Percentiles rank a stretch among this genome's conserved stretches.
These are phyloP conservation scores for Alentia gelatinosa DNA, from an alignment of 2,888 invertebrate species.

Conservation along the genomic window DNA sequence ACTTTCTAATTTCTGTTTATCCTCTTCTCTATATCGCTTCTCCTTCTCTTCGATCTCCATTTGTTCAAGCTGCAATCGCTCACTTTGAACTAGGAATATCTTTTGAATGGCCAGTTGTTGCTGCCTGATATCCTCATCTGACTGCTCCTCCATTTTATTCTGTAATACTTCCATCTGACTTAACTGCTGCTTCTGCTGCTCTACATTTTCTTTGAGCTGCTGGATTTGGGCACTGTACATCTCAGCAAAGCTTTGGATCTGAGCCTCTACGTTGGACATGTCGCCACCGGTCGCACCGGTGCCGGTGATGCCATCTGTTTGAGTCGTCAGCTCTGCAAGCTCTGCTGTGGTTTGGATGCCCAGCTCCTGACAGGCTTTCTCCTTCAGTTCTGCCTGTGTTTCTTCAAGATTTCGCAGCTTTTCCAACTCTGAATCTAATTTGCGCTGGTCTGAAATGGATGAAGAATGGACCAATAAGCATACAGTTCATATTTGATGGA, in stretches of 20 bases:
- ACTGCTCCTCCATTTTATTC: not conserved
- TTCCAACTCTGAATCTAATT: conserved; percentile 5
- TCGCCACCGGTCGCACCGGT: not conserved
- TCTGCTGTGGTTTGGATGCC: not conserved
- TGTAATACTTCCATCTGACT: conserved; percentile 15
- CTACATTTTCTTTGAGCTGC: conserved; percentile 2
- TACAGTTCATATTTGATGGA: not conserved
- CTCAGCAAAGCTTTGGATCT: conserved; percentile 45
- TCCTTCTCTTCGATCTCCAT: conserved; percentile 39
- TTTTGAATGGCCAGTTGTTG: conserved; percentile 48
- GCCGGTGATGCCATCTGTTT: not conserved
- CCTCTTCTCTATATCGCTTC: conserved; percentile 31
- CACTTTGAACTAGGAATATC: conserved; percentile 53
- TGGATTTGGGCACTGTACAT: conserved; percentile 48
- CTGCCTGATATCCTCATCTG: not conserved
- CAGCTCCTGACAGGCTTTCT: not conserved
- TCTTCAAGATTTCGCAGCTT: not conserved
- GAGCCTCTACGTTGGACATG: not conserved
- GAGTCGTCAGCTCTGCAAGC: not conserved
- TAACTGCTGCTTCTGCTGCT: conserved; percentile 28
- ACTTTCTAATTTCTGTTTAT: not conserved
- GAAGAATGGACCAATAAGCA: not conserved
- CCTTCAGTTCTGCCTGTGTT: not conserved
- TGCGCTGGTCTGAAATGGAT: conserved; percentile 26
- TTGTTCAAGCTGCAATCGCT: conserved; percentile 55